Percentiles rank a stretch among this genome's conserved stretches.
These are phyloP conservation scores for Nomada ferruginata DNA, from an alignment of 2,888 invertebrate species.

Conservation along the genomic window DNA sequence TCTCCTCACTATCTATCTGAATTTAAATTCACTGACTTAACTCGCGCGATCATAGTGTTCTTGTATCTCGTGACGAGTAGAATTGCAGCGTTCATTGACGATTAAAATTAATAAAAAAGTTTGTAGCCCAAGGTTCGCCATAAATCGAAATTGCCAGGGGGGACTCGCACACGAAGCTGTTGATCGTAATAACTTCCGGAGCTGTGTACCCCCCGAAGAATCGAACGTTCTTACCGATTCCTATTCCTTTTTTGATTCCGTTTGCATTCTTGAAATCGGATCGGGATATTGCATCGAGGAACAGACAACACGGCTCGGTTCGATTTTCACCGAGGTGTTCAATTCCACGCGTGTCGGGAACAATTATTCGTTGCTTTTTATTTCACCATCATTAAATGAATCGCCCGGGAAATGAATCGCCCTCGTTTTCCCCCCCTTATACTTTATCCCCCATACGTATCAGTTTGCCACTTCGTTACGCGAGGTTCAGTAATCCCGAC, in stretches of 20 bases:
- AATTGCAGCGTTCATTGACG: too few species aligned
- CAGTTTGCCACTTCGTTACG: background rate
- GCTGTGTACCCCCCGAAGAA: background rate
- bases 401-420: background rate
- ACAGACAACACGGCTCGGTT: background rate
- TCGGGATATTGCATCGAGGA: background rate
- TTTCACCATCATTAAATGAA: background rate
- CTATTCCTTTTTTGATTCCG: background rate
- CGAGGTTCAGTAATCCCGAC: background rate
- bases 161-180: background rate
- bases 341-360: background rate
- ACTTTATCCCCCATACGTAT: background rate
- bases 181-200: background rate
- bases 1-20: background rate
- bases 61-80: too few species aligned
- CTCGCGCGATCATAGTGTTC: too few species aligned
- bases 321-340: background rate
- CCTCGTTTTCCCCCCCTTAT: background rate
- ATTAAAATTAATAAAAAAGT: too few species aligned
- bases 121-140: too few species aligned
- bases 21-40: too few species aligned
- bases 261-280: background rate
- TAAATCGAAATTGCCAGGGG: background rate
- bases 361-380: slow-evolving; percentile 6
- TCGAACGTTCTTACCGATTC: background rate